Conservation (phyloP, 1,140 invertebrate species). For the Drosophila pruinosa region DNA sequence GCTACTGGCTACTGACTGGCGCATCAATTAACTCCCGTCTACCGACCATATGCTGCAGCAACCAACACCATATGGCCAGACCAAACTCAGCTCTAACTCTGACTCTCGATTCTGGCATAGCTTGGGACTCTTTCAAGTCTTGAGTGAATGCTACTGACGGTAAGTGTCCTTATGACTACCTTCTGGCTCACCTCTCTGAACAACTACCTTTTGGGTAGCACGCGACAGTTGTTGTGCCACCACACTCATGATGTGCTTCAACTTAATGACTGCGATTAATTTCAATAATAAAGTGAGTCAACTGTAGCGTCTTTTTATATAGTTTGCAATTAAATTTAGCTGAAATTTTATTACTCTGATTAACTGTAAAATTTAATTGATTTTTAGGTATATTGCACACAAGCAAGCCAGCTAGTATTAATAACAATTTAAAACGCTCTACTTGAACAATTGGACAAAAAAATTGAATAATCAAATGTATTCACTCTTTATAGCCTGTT, state of each 20-base stretch:
- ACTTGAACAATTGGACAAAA: too few relatives aligned
- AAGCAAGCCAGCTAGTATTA: too few relatives aligned
- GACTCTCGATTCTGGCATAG: background rate
- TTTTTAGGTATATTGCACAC: too few relatives aligned
- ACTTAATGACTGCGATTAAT: slow-evolving; percentile 12
- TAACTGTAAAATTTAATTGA: too few relatives aligned
- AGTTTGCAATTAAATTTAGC: background rate
- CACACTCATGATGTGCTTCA: background rate
- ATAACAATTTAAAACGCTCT: too few relatives aligned
- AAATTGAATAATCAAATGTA: too few relatives aligned
- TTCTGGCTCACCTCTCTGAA: background rate
- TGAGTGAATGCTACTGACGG: slow-evolving; percentile 1
- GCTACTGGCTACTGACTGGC: slow-evolving; percentile 49
- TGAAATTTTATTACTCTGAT: too few relatives aligned
- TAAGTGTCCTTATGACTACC: slow-evolving; percentile 25
- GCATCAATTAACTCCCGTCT: slow-evolving; percentile 77
- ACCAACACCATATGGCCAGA: slow-evolving; percentile 56
- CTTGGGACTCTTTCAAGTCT: background rate
- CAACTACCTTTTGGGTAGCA: slow-evolving; percentile 1
- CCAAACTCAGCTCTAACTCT: background rate
- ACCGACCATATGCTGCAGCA: slow-evolving; percentile 67
- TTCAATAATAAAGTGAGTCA: background rate
- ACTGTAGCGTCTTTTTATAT: background rate
- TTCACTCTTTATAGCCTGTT: too few relatives aligned
- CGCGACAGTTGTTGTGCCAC: slow-evolving; percentile 36